A percentile compares a stretch with the other conserved stretches of the same genome.
These are phyloP conservation scores for Yoshiicerus persimilis DNA, from an alignment of 1,140 invertebrate species.

Conservation along the genomic window DNA sequence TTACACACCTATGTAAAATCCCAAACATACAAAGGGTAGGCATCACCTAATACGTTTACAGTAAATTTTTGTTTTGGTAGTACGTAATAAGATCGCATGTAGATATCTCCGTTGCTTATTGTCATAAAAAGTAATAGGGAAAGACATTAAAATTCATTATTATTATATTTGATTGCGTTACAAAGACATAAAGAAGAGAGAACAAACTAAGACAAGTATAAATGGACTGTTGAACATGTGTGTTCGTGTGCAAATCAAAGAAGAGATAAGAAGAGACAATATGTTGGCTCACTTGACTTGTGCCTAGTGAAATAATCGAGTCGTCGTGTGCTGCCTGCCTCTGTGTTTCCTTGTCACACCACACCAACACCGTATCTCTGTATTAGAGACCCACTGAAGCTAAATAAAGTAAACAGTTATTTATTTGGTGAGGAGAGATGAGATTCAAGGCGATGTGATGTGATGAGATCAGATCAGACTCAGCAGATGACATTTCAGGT, in stretches of 20 bases:
- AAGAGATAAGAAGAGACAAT: background rate
- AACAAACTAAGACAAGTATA: background rate
- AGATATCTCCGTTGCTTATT: background rate
- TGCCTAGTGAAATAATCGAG: background rate
- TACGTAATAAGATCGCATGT: background rate
- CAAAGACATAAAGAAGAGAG: background rate
- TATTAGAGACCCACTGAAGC: background rate
- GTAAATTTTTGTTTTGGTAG: background rate
- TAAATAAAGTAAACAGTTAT: constrained; percentile 22
- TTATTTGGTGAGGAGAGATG: constrained; percentile 19
- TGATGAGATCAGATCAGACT: constrained; percentile 32
- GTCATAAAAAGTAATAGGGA: background rate
- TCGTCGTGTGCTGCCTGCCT: background rate
- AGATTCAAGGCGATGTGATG: background rate
- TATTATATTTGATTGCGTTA: background rate
- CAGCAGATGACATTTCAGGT: constrained; percentile 36
- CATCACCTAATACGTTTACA: background rate
- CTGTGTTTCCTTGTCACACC: background rate
- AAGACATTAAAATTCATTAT: background rate
- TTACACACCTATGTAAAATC: background rate
- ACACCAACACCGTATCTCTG: background rate
- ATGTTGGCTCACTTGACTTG: background rate
- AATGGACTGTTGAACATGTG: constrained; percentile 12
- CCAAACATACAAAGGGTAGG: background rate
- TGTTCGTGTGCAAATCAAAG: background rate